Base-by-base conservation (phyloP, 2,113 vertebrate genomes). In the Cavia aperea region DNA sequence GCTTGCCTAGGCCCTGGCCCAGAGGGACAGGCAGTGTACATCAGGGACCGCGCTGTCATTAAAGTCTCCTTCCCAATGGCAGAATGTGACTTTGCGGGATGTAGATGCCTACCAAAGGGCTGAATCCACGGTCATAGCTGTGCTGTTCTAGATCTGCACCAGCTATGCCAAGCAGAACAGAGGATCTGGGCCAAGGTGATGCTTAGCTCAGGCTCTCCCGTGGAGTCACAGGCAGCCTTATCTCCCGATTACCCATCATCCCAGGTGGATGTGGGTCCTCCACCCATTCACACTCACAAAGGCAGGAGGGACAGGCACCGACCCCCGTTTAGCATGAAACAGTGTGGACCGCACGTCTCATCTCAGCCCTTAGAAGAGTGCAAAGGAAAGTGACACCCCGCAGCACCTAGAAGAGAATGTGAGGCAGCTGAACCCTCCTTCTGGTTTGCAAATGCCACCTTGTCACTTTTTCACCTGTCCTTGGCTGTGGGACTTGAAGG, bases 211-310 rank as follows among this genome's bases (percentile, higher is more conserved):
- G 49, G 13, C 46, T 68, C 43, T 16, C 2, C 43, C 54, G 46
- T 46, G 12, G 7, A 68, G 90, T 33, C 51, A 33, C 46, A 12
- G 87, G 92, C 73, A 31, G 9, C 68, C 3, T 78, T 60, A 60
- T 66, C 46, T 46, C n/a, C 49, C 2, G 33, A 26, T 9, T 24
- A n/a, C 1, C 39, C 12, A 4, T 3, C 24, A 2, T 31, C 39
- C n/a, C 4, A 43, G 43, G 36, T 21, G 1, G 2, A 10, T 0
- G 1, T 4, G 13, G n/a, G 36, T 58, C 21, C 14, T 51, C 75
- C 39, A 39, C 24, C 70, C 58, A 24, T 21, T 81, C 24, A 8
- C 14, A 19, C 19, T 13, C 73, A 43, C 62, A 7, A 18, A 16
- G 56, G 16, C 54, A 65, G 65, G 70, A 88, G 16, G 62, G 24